Evolutionary conservation across 2,113 vertebrate species (phyloP).

Genomic region (Ginglymostoma cirratum): DNA sequence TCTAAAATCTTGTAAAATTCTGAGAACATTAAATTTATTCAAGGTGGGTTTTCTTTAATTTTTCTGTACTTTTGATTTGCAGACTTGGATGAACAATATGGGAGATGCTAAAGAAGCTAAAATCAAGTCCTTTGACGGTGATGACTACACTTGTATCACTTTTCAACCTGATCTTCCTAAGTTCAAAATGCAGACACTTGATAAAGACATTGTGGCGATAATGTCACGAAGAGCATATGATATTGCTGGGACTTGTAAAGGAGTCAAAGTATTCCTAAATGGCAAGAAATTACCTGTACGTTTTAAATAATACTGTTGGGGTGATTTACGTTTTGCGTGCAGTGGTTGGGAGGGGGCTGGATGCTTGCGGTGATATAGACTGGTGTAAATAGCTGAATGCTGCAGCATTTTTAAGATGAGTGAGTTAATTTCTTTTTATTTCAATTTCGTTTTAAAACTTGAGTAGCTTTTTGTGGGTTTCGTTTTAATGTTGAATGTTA

Average conservation of each 20-base stretch:
- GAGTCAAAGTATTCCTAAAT: slow-evolving; percentile 85
- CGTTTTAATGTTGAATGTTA: not conserved
- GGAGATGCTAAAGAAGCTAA: slow-evolving; percentile 65
- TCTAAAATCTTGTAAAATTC: not conserved
- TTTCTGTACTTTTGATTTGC: slow-evolving; percentile 32
- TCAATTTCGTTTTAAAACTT: not conserved
- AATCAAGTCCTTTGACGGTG: slow-evolving; percentile 74
- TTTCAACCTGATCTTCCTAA: slow-evolving; percentile 89
- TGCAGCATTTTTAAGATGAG: not conserved
- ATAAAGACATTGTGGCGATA: slow-evolving; percentile 87
- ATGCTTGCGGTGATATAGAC: no score
- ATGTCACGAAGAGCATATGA: slow-evolving; percentile 92
- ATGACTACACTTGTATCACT: slow-evolving; percentile 88
- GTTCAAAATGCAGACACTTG: slow-evolving; percentile 86
- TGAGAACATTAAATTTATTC: not conserved
- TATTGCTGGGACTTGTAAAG: slow-evolving; percentile 78
- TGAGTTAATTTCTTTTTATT: not conserved
- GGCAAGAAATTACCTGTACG: slow-evolving; percentile 81
- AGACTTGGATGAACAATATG: slow-evolving; percentile 97
- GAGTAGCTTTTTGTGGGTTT: not conserved
- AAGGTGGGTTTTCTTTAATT: not conserved
- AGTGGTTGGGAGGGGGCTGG: no score
- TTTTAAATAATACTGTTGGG: slow-evolving; percentile 40
- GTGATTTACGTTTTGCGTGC: not conserved
- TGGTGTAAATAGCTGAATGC: not conserved